Evolutionary conservation across 2,888 invertebrate species (phyloP).

Genomic region (Drosophila fungiperda): DNA sequence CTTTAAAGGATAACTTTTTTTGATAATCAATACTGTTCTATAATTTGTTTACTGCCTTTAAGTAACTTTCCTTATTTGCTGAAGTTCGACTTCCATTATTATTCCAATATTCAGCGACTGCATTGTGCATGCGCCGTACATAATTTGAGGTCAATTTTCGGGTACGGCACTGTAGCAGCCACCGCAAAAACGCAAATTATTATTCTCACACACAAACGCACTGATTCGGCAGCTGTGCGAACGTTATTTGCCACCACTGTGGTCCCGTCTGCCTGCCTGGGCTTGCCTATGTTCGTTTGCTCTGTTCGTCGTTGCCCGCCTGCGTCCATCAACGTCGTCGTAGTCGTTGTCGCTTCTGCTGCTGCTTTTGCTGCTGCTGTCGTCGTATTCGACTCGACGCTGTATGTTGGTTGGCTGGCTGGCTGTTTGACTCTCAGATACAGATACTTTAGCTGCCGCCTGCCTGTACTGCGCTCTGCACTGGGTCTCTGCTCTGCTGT

Average conservation of each 20-base stretch:
- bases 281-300: conserved; percentile 38
- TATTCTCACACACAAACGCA: conserved; percentile 49
- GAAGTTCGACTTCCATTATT: conserved; percentile 3
- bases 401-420: conserved; percentile 65
- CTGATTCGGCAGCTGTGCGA: conserved; percentile 48
- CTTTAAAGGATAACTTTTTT: neutral
- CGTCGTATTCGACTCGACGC: conserved; percentile 41
- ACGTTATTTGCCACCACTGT: conserved; percentile 71
- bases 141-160: conserved; percentile 28
- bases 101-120: conserved; percentile 65
- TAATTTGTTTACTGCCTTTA: neutral
- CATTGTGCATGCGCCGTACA: conserved; percentile 75
- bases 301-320: conserved; percentile 34
- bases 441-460: conserved; percentile 75
- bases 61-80: neutral
- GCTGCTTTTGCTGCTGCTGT: conserved; percentile 11
- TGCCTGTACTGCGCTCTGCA: conserved; percentile 67
- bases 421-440: conserved; percentile 66
- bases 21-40: neutral
- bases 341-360: conserved; percentile 26
- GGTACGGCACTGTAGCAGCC: conserved; percentile 55
- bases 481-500: conserved; percentile 47
- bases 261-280: conserved; percentile 41
- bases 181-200: conserved; percentile 63
- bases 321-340: conserved; percentile 26